phyloP scores from a whole-genome alignment of 2,888 invertebrate species.

The Ecliptopera silaceata region DNA sequence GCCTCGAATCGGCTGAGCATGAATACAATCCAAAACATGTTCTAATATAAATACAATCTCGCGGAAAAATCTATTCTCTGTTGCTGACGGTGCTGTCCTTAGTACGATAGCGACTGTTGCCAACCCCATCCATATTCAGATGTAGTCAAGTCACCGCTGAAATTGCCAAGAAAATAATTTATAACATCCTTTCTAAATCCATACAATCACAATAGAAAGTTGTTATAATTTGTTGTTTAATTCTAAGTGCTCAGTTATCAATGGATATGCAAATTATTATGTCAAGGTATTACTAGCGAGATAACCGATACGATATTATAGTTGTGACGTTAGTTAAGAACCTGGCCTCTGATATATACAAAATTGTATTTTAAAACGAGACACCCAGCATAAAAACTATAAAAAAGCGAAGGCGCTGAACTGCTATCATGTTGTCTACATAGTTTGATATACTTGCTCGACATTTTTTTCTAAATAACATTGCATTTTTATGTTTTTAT shows the following conservation, averaged over 20 bases:
- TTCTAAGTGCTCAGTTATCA: conserved; percentile 22
- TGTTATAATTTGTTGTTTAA: conserved; percentile 14
- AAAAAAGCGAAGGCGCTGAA: conserved; percentile 9
- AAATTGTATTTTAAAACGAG: conserved; percentile 10
- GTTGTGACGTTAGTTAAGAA: conserved; percentile 9
- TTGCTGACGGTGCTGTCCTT: not conserved
- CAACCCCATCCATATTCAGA: conserved; percentile 4
- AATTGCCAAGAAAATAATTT: conserved; percentile 8
- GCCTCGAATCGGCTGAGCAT: conserved; percentile 20
- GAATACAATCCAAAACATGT: conserved; percentile 17
- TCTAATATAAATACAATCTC: conserved; percentile 19
- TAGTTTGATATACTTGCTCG: not conserved
- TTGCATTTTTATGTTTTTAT: conserved; percentile 1
- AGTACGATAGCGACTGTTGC: conserved; percentile 7
- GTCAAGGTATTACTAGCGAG: conserved; percentile 28
- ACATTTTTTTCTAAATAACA: conserved; percentile 9
- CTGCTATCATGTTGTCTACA: not conserved
- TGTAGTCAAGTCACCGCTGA: not conserved
- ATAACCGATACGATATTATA: conserved; percentile 26
- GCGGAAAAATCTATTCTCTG: conserved; percentile 24
- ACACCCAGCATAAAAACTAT: not conserved
- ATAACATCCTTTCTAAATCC: not conserved
- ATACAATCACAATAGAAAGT: conserved; percentile 6
- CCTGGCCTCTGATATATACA: conserved; percentile 7
- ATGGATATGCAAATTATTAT: conserved; percentile 21